A percentile compares a stretch with the other conserved stretches of the same genome.
phyloP scores from a whole-genome alignment of 2,113 vertebrate genomes.

The Cebidichthys violaceus region DNA sequence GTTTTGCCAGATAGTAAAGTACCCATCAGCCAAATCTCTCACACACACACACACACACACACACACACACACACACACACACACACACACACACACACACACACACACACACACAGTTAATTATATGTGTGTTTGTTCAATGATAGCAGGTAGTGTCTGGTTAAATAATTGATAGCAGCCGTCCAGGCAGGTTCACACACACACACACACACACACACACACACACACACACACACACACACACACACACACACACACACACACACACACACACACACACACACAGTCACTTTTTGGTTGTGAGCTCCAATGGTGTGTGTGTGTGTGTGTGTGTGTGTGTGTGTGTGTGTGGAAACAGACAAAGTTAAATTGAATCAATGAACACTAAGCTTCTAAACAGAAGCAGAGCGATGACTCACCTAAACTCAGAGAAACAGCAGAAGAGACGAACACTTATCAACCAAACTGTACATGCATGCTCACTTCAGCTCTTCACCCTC shows the following conservation, averaged over 20 bases:
- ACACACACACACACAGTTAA: conserved; percentile 5
- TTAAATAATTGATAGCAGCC: conserved; percentile 55
- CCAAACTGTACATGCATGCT: no score
- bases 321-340: neutral
- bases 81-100: conserved; percentile 1
- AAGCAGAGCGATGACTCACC: no score
- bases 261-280: neutral
- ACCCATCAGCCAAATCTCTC: neutral
- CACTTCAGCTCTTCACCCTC: no score
- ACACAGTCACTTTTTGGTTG: neutral
- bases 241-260: conserved; percentile 4
- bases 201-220: neutral
- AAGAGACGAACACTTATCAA: no score
- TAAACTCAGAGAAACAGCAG: no score
- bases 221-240: conserved; percentile 4
- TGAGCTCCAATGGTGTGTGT: neutral
- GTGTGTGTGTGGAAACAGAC: neutral
- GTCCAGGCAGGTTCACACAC: neutral
- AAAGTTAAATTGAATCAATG: neutral
- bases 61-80: conserved; percentile 20
- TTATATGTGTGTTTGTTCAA: conserved; percentile 18
- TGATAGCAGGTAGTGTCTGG: conserved; percentile 37
- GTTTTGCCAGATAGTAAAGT: neutral
- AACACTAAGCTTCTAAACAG: neutral
- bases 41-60: neutral